A percentile compares a stretch with the other conserved stretches of the same genome.
Evolutionary conservation across 2,113 vertebrate species (phyloP).

Genomic region (Meleagris gallopavo): DNA sequence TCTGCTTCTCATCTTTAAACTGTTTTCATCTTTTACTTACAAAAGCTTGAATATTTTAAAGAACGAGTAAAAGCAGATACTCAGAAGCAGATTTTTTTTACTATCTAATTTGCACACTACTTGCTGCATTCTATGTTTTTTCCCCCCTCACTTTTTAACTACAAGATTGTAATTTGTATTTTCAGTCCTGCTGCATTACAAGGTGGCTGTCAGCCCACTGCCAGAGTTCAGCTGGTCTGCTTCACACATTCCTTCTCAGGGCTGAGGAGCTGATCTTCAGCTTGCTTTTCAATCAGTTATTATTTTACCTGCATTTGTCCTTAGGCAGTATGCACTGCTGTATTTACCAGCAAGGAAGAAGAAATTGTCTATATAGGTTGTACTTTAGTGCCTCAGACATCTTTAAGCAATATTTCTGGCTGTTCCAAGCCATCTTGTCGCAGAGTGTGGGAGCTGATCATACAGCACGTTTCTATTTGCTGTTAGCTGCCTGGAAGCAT

Average conservation of each 20-base stretch:
- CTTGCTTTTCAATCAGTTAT: slow-evolving; percentile 26
- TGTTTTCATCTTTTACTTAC: neutral
- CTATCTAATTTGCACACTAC: neutral
- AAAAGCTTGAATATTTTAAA: neutral
- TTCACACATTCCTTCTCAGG: neutral
- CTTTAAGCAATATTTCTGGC: neutral
- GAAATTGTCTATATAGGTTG: neutral
- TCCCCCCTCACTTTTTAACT: neutral
- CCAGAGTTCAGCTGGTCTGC: neutral
- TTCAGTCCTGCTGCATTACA: neutral
- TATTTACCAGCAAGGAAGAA: neutral
- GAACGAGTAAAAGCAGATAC: neutral
- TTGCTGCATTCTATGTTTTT: neutral
- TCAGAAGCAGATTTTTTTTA: neutral
- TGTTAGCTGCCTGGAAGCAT: neutral
- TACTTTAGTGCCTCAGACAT: neutral
- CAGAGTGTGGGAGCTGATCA: neutral
- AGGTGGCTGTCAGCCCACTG: neutral
- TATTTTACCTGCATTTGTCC: neutral
- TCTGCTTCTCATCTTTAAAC: neutral
- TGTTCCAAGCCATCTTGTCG: neutral
- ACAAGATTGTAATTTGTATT: neutral
- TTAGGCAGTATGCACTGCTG: neutral
- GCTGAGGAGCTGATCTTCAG: neutral
- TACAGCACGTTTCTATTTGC: neutral